Conservation (phyloP, 2,888 invertebrate species). For the Limnephilus lunatus region DNA sequence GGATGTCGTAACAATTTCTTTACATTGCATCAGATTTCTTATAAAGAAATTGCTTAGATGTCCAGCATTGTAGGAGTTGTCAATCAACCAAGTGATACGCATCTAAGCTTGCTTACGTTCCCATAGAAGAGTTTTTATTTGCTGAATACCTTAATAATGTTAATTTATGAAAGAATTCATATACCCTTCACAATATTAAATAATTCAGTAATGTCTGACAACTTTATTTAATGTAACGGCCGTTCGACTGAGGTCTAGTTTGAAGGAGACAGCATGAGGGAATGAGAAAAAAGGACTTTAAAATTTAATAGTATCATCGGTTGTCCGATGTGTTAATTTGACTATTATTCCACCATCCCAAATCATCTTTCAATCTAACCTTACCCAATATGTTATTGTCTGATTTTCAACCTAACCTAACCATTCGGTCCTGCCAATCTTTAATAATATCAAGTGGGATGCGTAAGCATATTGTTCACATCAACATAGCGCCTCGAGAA, state of each 20-base stretch:
- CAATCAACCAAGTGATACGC: not conserved
- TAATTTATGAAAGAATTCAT: not conserved
- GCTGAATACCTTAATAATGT: not conserved
- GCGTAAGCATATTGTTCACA: not conserved
- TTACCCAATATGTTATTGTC: not conserved
- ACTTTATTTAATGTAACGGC: no score
- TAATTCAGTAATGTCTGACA: not conserved
- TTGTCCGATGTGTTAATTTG: no score
- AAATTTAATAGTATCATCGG: no score
- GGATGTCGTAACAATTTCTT: not conserved
- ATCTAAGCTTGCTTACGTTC: not conserved
- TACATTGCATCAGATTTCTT: not conserved
- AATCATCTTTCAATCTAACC: no score
- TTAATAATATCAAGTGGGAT: not conserved
- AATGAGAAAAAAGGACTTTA: no score
- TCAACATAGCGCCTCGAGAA: not conserved
- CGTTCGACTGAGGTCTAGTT: no score
- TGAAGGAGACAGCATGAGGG: no score
- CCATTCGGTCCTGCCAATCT: not conserved
- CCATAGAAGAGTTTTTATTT: not conserved
- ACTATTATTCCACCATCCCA: no score
- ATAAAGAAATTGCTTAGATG: not conserved
- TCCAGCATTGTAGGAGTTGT: not conserved
- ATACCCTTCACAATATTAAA: not conserved
- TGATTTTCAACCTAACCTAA: not conserved